Percentiles rank a stretch among this genome's conserved stretches.
phyloP scores from a whole-genome alignment of 2,888 invertebrate genomes.

The Yponomeuta plumbellus region DNA sequence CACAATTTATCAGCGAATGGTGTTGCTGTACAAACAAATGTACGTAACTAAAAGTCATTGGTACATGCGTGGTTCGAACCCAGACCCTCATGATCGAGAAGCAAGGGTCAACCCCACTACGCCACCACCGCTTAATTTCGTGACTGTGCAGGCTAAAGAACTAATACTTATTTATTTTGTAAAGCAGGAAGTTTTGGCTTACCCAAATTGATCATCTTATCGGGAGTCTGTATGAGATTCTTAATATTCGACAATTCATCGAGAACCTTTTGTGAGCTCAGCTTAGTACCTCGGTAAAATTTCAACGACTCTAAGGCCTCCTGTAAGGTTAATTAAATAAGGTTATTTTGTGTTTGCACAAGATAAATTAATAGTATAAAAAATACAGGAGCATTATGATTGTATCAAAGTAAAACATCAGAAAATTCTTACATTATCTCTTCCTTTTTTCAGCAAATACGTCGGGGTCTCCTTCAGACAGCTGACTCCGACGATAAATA shows the following conservation, averaged over 20 bases:
- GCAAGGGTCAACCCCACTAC: no score
- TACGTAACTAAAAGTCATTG: no score
- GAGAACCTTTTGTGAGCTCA: background rate
- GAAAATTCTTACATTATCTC: background rate
- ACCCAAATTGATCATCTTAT: background rate
- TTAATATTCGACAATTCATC: conserved; percentile 10
- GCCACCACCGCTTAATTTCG: no score
- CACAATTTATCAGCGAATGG: no score
- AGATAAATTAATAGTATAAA: no score
- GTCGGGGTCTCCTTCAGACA: conserved; percentile 10
- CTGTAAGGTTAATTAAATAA: background rate
- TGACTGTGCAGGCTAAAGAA: no score
- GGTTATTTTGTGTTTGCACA: no score
- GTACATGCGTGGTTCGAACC: no score
- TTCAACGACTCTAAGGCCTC: conserved; percentile 10
- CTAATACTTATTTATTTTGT: no score
- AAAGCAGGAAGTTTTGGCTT: background rate
- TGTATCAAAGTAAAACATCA: background rate
- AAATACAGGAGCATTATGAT: background rate
- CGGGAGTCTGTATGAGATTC: conserved; percentile 8
- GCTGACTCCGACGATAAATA: background rate
- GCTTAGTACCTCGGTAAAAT: conserved; percentile 3
- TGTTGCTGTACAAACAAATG: no score
- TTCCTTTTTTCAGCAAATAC: conserved; percentile 2
- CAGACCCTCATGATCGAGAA: no score